Evolutionary conservation across 2,888 invertebrate genomes (phyloP).

Genomic region (Dugesia japonica): DNA sequence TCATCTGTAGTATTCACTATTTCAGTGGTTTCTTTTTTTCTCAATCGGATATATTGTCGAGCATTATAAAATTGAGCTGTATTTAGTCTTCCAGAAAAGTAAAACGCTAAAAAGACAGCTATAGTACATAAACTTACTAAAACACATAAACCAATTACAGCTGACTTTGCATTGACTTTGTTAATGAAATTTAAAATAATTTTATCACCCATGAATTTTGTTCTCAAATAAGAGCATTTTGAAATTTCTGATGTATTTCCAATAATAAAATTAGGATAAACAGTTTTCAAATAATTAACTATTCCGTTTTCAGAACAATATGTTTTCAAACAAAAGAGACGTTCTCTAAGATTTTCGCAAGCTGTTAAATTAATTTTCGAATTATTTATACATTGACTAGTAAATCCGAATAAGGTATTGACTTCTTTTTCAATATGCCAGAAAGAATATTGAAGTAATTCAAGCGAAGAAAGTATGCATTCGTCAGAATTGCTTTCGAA

Average conservation of each 20-base stretch:
- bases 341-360: neutral
- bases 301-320: neutral
- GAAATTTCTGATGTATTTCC: neutral
- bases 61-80: neutral
- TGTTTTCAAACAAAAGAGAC: neutral
- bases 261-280: neutral
- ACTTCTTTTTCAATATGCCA: neutral
- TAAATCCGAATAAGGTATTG: neutral
- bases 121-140: neutral
- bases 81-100: neutral
- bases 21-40: neutral
- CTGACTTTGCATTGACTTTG: neutral
- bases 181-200: neutral
- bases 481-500: conserved; percentile 6
- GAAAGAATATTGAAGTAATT: neutral
- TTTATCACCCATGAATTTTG: neutral
- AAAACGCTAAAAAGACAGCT: neutral
- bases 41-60: neutral
- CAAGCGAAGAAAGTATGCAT: neutral
- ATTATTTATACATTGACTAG: neutral
- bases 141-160: neutral
- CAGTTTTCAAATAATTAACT: neutral
- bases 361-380: neutral
- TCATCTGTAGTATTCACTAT: neutral
- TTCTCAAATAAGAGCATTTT: neutral